These are phyloP conservation scores for Atlantisia rogersi DNA, from an alignment of 2,113 vertebrate genomes.

Conservation along the genomic window DNA sequence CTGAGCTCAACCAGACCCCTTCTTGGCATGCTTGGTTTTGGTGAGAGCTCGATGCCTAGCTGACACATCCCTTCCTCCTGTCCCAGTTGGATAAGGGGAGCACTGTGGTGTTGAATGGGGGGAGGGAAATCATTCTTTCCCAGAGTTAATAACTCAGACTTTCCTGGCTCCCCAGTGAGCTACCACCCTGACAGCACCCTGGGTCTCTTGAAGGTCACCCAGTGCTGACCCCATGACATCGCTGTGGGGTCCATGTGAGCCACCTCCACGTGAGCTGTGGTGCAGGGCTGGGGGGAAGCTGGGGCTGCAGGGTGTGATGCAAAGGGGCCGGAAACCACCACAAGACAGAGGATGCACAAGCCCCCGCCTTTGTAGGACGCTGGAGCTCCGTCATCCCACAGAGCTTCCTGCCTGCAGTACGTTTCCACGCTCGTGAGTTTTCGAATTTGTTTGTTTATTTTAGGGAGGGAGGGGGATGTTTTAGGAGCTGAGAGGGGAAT, in stretches of 20 bases:
- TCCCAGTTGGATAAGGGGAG: not conserved
- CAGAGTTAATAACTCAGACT: not conserved
- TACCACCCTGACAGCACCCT: not conserved
- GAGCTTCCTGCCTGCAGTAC: not conserved
- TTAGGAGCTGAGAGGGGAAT: not conserved
- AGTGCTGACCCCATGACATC: rapidly evolving
- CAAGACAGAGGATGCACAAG: not conserved
- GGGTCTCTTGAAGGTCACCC: not conserved
- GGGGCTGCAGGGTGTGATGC: not conserved
- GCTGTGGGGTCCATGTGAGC: not conserved
- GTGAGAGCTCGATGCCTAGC: not conserved
- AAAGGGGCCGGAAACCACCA: not conserved
- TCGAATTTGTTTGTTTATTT: slow-evolving; percentile 35
- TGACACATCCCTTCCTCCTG: not conserved
- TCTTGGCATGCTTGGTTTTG: not conserved
- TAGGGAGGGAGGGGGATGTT: not conserved
- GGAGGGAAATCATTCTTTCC: not conserved
- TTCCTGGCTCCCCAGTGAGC: not conserved
- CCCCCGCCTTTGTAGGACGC: not conserved
- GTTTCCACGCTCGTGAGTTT: not conserved
- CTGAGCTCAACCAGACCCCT: not conserved
- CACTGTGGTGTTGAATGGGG: not conserved
- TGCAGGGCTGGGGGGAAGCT: rapidly evolving
- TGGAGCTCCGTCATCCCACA: not conserved
- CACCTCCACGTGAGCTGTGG: rapidly evolving